Conservation (phyloP, 2,113 vertebrate genomes). For the Mandrillus leucophaeus region DNA sequence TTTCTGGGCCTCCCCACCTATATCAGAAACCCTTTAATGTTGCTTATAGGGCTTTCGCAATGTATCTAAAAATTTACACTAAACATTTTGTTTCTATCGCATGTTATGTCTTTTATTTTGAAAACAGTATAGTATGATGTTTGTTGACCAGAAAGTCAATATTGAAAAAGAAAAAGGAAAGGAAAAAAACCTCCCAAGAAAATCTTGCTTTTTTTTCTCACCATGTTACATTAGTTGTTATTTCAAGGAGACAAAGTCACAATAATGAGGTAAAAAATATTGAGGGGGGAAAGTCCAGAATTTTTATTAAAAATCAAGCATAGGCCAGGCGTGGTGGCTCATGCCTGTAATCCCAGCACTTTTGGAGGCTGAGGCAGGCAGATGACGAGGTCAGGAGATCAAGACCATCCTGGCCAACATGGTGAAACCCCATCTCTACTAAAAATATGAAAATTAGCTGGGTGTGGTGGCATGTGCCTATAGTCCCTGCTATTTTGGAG, state of each 20-base stretch:
- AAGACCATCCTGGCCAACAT: too few relatives aligned
- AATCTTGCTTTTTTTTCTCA: neutral
- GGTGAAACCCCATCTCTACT: too few relatives aligned
- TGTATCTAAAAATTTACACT: neutral
- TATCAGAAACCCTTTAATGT: neutral
- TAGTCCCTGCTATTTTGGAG: too few relatives aligned
- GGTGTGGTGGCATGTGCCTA: too few relatives aligned
- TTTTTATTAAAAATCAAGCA: constrained; percentile 46
- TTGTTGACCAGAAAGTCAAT: neutral
- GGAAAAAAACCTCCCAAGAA: constrained; percentile 21
- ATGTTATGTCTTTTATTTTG: neutral
- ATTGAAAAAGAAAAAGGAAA: constrained; percentile 52
- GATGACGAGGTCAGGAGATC: too few relatives aligned
- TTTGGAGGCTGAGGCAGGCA: too few relatives aligned
- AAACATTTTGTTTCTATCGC: neutral
- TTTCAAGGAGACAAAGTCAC: neutral
- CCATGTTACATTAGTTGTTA: neutral
- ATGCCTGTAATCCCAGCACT: too few relatives aligned
- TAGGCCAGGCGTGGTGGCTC: accelerated
- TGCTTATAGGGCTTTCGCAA: neutral
- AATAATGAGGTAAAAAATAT: neutral
- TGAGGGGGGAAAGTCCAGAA: neutral
- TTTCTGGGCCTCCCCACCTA: neutral
- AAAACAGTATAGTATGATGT: neutral
- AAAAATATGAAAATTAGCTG: too few relatives aligned